Base-by-base conservation (phyloP, 1,140 invertebrate genomes). In the Archegozetes longisetosus region DNA sequence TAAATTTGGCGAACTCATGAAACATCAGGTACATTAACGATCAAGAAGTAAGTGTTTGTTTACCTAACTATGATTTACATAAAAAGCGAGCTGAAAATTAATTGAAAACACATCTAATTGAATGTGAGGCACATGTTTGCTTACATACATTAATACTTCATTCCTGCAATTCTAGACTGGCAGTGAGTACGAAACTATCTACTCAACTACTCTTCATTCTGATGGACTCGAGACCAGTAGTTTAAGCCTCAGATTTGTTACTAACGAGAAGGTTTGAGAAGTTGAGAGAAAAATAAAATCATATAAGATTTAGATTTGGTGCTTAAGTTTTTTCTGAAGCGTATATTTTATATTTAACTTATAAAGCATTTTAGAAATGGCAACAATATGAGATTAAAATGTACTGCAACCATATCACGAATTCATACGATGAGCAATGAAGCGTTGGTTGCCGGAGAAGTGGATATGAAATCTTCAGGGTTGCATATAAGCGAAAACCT, bases 371-470 rank as follows among this genome's bases (percentile, higher is more conserved):
- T 71, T 60, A 64, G 53, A 46, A 61, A 64, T 53, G 69, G 68
- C 32, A 55, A 64, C 20, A n/a, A n/a, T n/a, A 66, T 71, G 62
- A 65, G 64, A 55, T 60, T 71, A 28, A 69, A 67, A 57, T 70
- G 69, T 54, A 69, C 67, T 2, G 67, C 70, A 2, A 69, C 68
- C 17, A 67, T 70, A n/a, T 84, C 83, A 1, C 82, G 82, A 1
- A 78, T 88, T 1, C 88, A 88, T 71, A 84, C 80, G 76, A 78
- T 82, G 62, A 86, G 82, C 68, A 86, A 88, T 66, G 86, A 89
- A 70, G 84, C 86, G 67, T 86, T 83, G 67, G 82, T 86, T 3
- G 81, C 84, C 64, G 83, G 83, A 47, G 81, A 82, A 53, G 28
- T 56, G 53, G 78, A 80, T 27, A 76, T 77, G 51, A 77, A 79